A percentile compares a stretch with the other conserved stretches of the same genome.
These are phyloP conservation scores for Pasiphila rectangulata DNA, from an alignment of 2,888 invertebrate species.

Conservation along the genomic window DNA sequence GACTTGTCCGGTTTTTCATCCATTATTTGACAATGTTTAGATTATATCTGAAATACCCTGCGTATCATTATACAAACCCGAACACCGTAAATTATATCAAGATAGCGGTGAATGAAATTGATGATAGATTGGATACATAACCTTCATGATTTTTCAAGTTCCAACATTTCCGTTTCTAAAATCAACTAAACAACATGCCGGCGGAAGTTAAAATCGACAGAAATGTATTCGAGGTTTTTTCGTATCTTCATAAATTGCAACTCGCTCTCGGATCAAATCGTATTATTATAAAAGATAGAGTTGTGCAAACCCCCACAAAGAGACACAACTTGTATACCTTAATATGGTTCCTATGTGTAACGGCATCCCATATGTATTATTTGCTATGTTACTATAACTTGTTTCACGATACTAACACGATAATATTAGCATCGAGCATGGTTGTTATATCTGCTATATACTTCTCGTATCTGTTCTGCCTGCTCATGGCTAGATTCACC, in stretches of 20 bases:
- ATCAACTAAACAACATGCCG: background rate
- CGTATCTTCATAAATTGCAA: constrained; percentile 34
- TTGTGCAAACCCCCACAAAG: constrained; percentile 22
- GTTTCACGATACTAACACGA: constrained; percentile 22
- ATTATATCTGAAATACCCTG: too few species aligned
- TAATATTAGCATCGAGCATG: constrained; percentile 16
- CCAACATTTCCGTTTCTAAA: too few species aligned
- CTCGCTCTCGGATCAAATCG: constrained; percentile 36
- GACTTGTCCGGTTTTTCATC: too few species aligned
- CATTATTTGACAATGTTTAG: too few species aligned
- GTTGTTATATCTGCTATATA: constrained; percentile 23
- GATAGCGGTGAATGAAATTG: too few species aligned
- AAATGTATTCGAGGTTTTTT: constrained; percentile 39
- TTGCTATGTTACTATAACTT: constrained; percentile 28
- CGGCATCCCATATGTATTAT: constrained; percentile 28
- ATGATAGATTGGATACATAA: too few species aligned
- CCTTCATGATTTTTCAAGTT: too few species aligned
- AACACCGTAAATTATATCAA: too few species aligned
- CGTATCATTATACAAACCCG: too few species aligned
- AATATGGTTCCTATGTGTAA: constrained; percentile 32
- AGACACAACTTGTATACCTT: constrained; percentile 38
- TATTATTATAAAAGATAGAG: constrained; percentile 34
- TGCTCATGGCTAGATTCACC: constrained; percentile 34
- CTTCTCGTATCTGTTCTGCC: constrained; percentile 31
- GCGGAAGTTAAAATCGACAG: constrained; percentile 23